Conservation (phyloP, 2,888 invertebrate species). For the Drosophila rubida region DNA sequence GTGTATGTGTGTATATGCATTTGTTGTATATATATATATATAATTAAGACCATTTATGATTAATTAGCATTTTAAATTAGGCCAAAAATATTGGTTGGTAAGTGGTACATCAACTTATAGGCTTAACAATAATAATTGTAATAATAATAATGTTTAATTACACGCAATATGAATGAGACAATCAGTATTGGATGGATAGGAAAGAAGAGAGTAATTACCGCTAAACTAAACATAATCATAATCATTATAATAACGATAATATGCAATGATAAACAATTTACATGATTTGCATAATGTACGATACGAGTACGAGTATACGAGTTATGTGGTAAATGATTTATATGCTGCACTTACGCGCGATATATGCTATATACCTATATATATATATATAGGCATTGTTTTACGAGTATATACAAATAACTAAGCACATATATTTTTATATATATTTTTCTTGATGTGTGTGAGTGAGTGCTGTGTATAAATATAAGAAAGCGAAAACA, state of each 20-base stretch:
- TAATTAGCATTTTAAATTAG: constrained; percentile 56
- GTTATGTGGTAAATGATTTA: constrained; percentile 32
- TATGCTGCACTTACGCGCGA: constrained; percentile 33
- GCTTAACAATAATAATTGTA: constrained; percentile 53
- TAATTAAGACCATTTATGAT: constrained; percentile 37
- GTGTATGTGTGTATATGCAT: constrained; percentile 5
- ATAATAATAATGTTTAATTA: constrained; percentile 32
- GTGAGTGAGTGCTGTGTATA: constrained; percentile 3
- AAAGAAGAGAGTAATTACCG: constrained; percentile 16
- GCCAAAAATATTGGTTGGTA: constrained; percentile 46
- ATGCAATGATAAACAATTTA: constrained; percentile 58
- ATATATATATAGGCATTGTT: constrained; percentile 32
- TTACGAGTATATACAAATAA: constrained; percentile 46
- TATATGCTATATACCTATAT: constrained; percentile 10
- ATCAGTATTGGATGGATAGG: constrained; percentile 17
- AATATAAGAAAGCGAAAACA: constrained; percentile 42
- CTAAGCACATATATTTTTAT: constrained; percentile 23
- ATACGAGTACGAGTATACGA: constrained; percentile 28
- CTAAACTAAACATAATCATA: constrained; percentile 14
- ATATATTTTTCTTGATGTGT: not conserved
- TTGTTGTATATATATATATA: constrained; percentile 2
- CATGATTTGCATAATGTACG: constrained; percentile 63
- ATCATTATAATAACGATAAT: constrained; percentile 50
- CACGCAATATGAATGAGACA: constrained; percentile 46
- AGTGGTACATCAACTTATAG: constrained; percentile 52